phyloP scores from a whole-genome alignment of 2,113 vertebrate species.

The Apaloderma vittatum region DNA sequence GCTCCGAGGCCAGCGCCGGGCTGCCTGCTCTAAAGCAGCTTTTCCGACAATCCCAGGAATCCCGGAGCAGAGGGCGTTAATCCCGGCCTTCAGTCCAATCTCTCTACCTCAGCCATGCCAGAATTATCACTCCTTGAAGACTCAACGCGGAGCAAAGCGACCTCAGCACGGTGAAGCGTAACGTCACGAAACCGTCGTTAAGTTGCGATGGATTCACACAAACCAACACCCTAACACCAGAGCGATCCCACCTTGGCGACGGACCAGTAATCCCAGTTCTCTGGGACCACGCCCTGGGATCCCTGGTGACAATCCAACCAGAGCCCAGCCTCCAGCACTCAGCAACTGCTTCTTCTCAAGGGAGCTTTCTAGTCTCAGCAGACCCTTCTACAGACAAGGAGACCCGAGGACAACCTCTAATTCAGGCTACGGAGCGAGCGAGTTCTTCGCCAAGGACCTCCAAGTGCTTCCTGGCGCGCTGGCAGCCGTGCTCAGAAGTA shows the following conservation, averaged over 20 bases:
- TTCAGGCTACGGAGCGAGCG: background rate
- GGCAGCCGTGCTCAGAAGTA: background rate
- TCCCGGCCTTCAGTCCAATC: background rate
- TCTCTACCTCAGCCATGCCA: background rate
- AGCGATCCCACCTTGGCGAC: accelerated
- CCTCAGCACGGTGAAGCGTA: accelerated
- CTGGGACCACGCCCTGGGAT: background rate
- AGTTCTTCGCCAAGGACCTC: background rate
- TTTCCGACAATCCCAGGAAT: background rate
- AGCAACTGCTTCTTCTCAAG: background rate
- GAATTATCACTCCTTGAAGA: background rate
- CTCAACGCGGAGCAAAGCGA: accelerated
- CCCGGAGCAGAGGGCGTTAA: background rate
- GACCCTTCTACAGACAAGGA: background rate
- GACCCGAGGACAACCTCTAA: background rate
- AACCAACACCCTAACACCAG: too few relatives aligned
- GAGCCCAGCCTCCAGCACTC: background rate
- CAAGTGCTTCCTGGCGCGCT: background rate
- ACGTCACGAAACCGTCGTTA: background rate
- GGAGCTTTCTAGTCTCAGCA: background rate
- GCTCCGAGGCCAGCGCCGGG: background rate
- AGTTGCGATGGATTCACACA: accelerated
- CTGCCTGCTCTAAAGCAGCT: slow-evolving; percentile 25
- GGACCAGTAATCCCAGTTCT: background rate
- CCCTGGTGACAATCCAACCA: background rate